These are phyloP conservation scores for Onychostoma macrolepis DNA, from an alignment of 2,113 vertebrate species.

Conservation along the genomic window DNA sequence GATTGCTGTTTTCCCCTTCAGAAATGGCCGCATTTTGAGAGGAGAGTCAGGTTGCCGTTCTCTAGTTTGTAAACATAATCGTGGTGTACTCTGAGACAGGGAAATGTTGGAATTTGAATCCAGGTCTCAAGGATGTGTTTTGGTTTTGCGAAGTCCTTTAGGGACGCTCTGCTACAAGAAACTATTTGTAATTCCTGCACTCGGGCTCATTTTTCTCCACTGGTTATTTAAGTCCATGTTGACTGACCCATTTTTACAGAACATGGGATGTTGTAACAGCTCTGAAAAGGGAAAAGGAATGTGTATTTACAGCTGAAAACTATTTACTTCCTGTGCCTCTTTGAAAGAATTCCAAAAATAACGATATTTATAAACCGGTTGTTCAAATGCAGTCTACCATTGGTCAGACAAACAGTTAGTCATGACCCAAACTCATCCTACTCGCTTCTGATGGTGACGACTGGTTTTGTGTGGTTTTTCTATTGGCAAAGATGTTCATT, in stretches of 20 bases:
- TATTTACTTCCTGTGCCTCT: neutral
- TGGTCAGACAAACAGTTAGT: neutral
- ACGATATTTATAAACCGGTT: neutral
- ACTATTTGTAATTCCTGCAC: slow-evolving; percentile 44
- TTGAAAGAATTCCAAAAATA: neutral
- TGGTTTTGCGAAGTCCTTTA: slow-evolving; percentile 23
- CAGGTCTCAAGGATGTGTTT: slow-evolving; percentile 30
- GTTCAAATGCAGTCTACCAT: neutral
- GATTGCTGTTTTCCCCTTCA: neutral
- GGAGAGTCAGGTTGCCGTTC: neutral
- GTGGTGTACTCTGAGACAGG: neutral
- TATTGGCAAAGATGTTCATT: neutral
- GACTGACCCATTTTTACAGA: slow-evolving; percentile 50
- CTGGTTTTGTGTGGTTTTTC: neutral
- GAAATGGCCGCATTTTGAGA: neutral
- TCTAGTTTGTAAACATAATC: slow-evolving; percentile 16
- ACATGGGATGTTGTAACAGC: slow-evolving; percentile 11
- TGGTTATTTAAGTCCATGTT: slow-evolving; percentile 40
- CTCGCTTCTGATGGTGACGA: neutral
- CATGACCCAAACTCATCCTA: neutral
- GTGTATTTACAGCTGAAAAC: neutral
- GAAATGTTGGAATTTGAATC: slow-evolving; percentile 11
- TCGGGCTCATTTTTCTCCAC: slow-evolving; percentile 22
- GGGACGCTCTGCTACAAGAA: slow-evolving; percentile 11
- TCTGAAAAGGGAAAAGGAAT: neutral